These are phyloP conservation scores for Drosophila tropicalis DNA, from an alignment of 1,140 invertebrate genomes.

Conservation along the genomic window DNA sequence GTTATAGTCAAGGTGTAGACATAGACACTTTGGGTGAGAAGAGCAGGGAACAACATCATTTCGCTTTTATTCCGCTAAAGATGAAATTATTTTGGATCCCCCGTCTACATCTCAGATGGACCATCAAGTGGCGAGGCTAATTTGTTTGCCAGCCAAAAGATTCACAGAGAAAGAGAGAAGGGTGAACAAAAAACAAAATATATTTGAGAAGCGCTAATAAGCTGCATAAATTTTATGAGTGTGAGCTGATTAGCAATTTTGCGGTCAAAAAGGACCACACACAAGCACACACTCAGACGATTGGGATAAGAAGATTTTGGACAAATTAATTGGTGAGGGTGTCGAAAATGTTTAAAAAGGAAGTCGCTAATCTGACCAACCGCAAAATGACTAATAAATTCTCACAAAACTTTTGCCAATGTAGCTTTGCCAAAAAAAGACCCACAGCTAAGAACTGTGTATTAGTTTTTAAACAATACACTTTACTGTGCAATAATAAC, in stretches of 20 bases:
- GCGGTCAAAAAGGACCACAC: constrained; percentile 20
- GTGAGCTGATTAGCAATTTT: constrained; percentile 46
- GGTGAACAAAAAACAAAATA: constrained; percentile 8
- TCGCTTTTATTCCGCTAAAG: constrained; percentile 52
- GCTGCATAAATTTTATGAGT: constrained; percentile 62
- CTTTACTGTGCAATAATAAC: too few relatives aligned
- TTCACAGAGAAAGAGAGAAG: not conserved
- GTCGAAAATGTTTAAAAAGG: constrained; percentile 10
- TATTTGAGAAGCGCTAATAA: constrained; percentile 75
- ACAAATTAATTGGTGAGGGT: constrained; percentile 23
- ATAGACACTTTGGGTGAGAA: constrained; percentile 78
- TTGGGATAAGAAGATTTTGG: constrained; percentile 2
- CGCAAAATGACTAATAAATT: constrained; percentile 19
- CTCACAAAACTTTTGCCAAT: not conserved
- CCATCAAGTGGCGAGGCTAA: constrained; percentile 64
- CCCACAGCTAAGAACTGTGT: too few relatives aligned
- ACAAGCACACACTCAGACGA: not conserved
- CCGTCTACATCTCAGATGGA: not conserved
- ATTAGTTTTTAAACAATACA: too few relatives aligned
- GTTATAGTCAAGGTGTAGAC: constrained; percentile 26
- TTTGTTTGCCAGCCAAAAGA: constrained; percentile 74
- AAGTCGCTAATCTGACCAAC: constrained; percentile 16
- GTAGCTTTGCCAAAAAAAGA: not conserved
- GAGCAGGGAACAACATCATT: constrained; percentile 39
- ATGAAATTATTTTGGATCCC: constrained; percentile 72